Evolutionary conservation across 2,113 vertebrate genomes (phyloP), one percentile per base, ranked within the genome.

Genomic region (Tachuris rubrigastra): DNA sequence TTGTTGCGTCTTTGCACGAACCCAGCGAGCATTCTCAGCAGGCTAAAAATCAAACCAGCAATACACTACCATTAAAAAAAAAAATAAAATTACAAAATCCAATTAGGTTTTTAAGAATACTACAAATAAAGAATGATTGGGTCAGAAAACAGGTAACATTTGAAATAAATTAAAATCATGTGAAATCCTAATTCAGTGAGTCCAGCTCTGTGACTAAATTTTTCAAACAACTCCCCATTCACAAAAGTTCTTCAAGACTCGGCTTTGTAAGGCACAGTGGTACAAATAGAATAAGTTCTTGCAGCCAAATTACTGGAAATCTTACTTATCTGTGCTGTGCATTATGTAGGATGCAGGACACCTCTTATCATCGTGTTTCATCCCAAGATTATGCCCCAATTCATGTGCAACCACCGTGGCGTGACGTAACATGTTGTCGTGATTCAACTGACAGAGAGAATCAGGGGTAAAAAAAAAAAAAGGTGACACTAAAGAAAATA

Each of bases 381-480:
- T 98, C 35, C 99, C 99, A 5, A 99, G 95, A 60, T 99, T 99
- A 90, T 99, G 99, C 8, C 99, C 99, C 97, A 99, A 87, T 73
- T 99, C 99, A 50, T 99, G 99, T 14, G 99, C 99, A 84, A 99
- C 95, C 23, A 99, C 92, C 8, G 97, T 96, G 71, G 99, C 99
- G 2, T 97, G 76, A 46, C 3, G 95, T 60, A 88, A 9, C 76
- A 98, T 41, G 6, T 12, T 37, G 37, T 84, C 6, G 17, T 22
- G 13, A 2, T 68, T 76, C 80, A 97, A 97, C 98, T 99, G 95
- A 77, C 30, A 47, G 69, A 85, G 62, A 96, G 73, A 97, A 95
- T 3, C 58, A 35, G n/a, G 42, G 55, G 68, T 42, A 56, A 72
- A 84, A 86, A 63, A 67, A 63, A 25, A 9, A 20, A 71, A 22